Evolutionary conservation across 1,140 invertebrate genomes (phyloP), one percentile per base, ranked within the genome.

Genomic region (Agrypnia vestita): DNA sequence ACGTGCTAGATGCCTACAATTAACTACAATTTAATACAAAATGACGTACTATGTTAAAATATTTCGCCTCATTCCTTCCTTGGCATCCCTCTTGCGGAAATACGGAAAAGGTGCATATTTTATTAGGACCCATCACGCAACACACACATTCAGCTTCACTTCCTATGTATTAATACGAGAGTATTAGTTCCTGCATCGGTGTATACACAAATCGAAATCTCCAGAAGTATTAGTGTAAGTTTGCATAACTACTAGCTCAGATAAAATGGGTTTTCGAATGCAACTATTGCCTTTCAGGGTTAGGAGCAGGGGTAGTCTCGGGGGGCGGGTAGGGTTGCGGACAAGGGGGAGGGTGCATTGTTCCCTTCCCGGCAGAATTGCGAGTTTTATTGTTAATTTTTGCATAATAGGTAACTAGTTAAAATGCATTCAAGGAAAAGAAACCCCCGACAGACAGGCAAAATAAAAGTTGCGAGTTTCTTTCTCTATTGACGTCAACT

Each of bases 71-170:
- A 35, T 59, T 64, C 19, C 25, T 9, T 71, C 44, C 43, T 9
- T 15, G 47, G 46, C 64, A 21, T 61, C 76, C 62, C 35, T 19
- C 1, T 71, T 73, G 53, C 77, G 77, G 77, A 78, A 78, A 78
- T 19, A 56, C 19, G 47, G 64, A 78, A 78, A 78, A 78, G 77
- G 64, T 78, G 77, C 77, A 72, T 78, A 78, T 78, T 78, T 78
- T 78, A 78, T 59, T 78, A 61, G 51, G 62, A 78, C 12, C 47
- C 67, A 78, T 78, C 61, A 71, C 61, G 77, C 77, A 78, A 72
- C 35, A 7, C 77, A 73, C 17, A 59, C 25, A 35, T 11, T 55
- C 76, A 64, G 4, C 11, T 6, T 15, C 64, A 46, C n/a, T 15
- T 55, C 46, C 55, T 21, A 25, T 21, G 11, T 21, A 10, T 61